Evolutionary conservation across 2,888 invertebrate genomes (phyloP).

Genomic region (Antheraea assamensis): DNA sequence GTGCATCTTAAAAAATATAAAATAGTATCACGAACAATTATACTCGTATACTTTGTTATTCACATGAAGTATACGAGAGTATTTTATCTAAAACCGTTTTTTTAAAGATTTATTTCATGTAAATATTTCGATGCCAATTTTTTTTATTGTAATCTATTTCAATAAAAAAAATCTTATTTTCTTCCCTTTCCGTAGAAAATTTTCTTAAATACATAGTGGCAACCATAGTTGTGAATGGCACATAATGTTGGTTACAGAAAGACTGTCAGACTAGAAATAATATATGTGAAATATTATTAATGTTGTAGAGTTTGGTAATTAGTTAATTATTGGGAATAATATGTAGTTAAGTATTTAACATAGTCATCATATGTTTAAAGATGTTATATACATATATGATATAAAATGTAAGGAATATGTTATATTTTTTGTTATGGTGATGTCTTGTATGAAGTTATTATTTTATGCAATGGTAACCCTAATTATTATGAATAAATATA

Average conservation of each 20-base stretch:
- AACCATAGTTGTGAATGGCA: slow-evolving; percentile 36
- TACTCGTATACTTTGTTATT: too few species aligned
- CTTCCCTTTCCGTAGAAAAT: too few species aligned
- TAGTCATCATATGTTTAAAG: background rate
- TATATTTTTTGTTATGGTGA: background rate
- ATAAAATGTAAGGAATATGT: slow-evolving; percentile 1
- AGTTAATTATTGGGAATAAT: background rate
- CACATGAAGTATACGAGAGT: too few species aligned
- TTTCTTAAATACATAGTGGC: too few species aligned
- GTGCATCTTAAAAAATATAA: too few species aligned
- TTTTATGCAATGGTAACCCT: background rate
- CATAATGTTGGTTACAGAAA: slow-evolving; percentile 60
- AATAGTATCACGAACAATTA: too few species aligned
- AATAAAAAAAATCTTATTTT: too few species aligned
- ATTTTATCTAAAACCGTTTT: too few species aligned
- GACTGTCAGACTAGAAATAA: slow-evolving; percentile 68
- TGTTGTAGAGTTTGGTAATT: slow-evolving; percentile 31
- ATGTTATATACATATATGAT: background rate
- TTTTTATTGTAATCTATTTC: too few species aligned
- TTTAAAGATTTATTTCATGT: too few species aligned
- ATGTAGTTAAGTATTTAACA: background rate
- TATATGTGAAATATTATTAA: slow-evolving; percentile 41
- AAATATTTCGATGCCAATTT: too few species aligned
- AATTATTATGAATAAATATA: background rate
- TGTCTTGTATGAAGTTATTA: background rate